Percentiles rank a stretch among this genome's conserved stretches.
Evolutionary conservation across 1,140 invertebrate species (phyloP).

Genomic region (Parapsyche elsis): DNA sequence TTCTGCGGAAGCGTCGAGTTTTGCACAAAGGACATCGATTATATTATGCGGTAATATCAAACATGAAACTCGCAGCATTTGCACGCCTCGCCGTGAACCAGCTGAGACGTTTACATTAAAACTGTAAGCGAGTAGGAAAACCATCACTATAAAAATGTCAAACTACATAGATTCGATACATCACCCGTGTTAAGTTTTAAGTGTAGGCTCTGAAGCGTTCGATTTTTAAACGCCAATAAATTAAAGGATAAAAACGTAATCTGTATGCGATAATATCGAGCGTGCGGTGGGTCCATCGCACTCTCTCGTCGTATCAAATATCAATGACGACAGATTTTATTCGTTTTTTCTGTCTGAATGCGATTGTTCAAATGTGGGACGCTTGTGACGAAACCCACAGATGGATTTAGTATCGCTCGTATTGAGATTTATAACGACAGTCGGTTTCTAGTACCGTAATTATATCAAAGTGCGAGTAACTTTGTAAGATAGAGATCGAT

Average conservation of each 20-base stretch:
- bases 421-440: too few species aligned
- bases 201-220: too few species aligned
- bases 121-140: not conserved
- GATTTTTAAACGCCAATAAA: not conserved
- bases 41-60: too few species aligned
- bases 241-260: not conserved
- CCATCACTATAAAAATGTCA: not conserved
- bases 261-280: not conserved
- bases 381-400: constrained; percentile 1
- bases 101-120: too few species aligned
- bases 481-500: too few species aligned
- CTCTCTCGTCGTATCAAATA: not conserved
- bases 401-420: too few species aligned
- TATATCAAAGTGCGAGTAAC: too few species aligned
- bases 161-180: not conserved
- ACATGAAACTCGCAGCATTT: too few species aligned
- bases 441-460: too few species aligned
- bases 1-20: too few species aligned
- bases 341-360: not conserved
- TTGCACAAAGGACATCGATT: too few species aligned
- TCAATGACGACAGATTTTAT: not conserved
- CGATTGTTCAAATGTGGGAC: not conserved
- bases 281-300: constrained; percentile 4
- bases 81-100: too few species aligned
- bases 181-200: not conserved